Evolutionary conservation across 2,888 invertebrate genomes (phyloP), one percentile per base, ranked within the genome.

Genomic region (Camptogramma bilineatum): DNA sequence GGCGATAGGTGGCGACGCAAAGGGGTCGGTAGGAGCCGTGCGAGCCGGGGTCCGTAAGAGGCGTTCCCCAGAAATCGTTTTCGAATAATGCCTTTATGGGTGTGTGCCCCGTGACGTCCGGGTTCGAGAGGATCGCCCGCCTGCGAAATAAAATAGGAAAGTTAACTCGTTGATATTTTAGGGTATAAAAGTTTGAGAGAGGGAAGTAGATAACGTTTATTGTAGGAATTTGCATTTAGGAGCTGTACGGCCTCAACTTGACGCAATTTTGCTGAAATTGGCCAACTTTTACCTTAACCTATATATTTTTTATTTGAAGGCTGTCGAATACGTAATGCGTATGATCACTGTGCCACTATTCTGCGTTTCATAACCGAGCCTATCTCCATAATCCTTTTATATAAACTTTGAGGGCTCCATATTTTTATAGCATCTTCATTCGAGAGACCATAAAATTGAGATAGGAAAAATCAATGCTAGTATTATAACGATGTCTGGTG

Each of bases 51-150:
- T 98, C 98, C 74, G 95, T 95, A 78, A 99, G 94, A 64, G 98
- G 97, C 47, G 99, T 99, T 54, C 99, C 99, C 99, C 99, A 99
- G 93, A 99, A 99, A 94, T 99, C 99, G 93, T 99, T 96, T 86
- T 95, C 95, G 83, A 98, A 95, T 76, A 98, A 94, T 74, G 96
- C 95, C 76, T 94, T 94, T 94, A 98, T 95, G 64, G 98, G 96
- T 68, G 97, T 96, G 77, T 95, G 96, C 68, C 97, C 96, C 79
- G 96, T 95, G 79, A 99, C 95, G 91, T 99, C 99, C 70, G 97
- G 97, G 90, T 99, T 99, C 83, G 97, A 97, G 86, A 98, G 94
- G 83, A 99, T 98, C 74, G 99, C 99, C 80, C 99, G 97, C 86
- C 99, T 99, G 96, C 58, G 76, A 81, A 87, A 84, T 72, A 85